Evolutionary conservation across 2,888 invertebrate species (phyloP).

Genomic region (Dynastes tityus): DNA sequence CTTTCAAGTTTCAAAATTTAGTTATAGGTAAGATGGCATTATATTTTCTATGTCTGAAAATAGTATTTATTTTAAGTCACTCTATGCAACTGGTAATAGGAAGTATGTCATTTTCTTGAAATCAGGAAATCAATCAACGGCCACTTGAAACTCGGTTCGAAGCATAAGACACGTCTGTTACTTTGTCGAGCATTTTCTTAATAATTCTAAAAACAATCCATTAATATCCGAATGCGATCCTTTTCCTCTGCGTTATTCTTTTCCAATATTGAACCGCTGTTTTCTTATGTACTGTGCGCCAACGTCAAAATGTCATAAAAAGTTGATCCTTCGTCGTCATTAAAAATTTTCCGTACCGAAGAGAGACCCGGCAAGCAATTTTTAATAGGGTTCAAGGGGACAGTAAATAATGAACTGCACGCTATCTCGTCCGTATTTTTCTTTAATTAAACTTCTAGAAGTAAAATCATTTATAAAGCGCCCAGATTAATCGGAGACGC

Average conservation of each 20-base stretch:
- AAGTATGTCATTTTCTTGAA: too few species aligned
- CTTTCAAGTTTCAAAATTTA: too few species aligned
- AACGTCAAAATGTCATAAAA: conserved; percentile 31
- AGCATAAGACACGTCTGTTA: too few species aligned
- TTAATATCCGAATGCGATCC: conserved; percentile 4
- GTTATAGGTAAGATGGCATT: too few species aligned
- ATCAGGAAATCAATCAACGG: too few species aligned
- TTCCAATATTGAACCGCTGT: neutral
- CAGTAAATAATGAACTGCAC: conserved; percentile 43
- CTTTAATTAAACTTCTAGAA: conserved; percentile 44
- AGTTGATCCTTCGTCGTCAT: conserved; percentile 31
- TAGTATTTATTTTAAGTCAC: too few species aligned
- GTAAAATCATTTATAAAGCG: conserved; percentile 47
- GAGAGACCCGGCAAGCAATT: conserved; percentile 26
- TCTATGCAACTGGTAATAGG: too few species aligned
- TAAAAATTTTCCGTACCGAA: conserved; percentile 24
- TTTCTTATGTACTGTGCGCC: neutral
- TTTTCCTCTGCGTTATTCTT: conserved; percentile 1
- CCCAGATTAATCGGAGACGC: conserved; percentile 40
- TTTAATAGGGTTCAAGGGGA: conserved; percentile 43
- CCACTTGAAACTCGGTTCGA: too few species aligned
- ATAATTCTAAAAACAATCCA: neutral
- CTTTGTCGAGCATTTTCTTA: neutral
- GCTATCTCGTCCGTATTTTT: conserved; percentile 36
- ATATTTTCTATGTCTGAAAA: too few species aligned